A percentile compares a stretch with the other conserved stretches of the same genome.
Conservation (phyloP, 2,113 vertebrate genomes). For the Chamaetylas fuelleborni region DNA sequence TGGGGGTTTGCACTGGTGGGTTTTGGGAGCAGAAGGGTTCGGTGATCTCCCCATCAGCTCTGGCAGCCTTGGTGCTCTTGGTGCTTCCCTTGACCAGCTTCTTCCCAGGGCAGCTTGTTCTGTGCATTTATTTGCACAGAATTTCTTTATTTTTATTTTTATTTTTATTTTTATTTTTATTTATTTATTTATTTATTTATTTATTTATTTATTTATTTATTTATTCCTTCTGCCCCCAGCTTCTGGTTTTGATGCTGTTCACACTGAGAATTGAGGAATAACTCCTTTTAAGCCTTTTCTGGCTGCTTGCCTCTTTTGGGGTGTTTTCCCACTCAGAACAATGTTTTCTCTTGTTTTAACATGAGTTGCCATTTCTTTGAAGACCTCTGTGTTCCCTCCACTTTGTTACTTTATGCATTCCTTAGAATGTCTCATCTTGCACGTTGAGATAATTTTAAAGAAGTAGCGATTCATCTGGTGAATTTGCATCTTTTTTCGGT, state of each 20-base stretch:
- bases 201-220: no score
- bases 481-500: not conserved
- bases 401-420: not conserved
- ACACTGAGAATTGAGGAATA: not conserved
- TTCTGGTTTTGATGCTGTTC: not conserved
- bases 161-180: no score
- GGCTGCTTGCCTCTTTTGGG: not conserved
- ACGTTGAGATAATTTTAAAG: rapidly evolving
- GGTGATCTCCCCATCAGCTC: not conserved
- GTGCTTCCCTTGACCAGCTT: not conserved
- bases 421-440: not conserved
- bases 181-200: no score
- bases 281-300: not conserved
- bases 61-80: not conserved
- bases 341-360: not conserved
- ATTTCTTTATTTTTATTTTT: no score
- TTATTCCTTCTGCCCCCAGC: not conserved
- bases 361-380: not conserved
- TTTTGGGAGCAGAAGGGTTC: not conserved
- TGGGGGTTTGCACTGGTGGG: not conserved
- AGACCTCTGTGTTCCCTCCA: not conserved
- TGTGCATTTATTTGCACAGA: not conserved
- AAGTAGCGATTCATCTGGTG: not conserved
- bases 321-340: not conserved
- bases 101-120: not conserved